Base-by-base conservation (phyloP, 92 coral and sea anemone species). In the Phenganax subtilis region DNA sequence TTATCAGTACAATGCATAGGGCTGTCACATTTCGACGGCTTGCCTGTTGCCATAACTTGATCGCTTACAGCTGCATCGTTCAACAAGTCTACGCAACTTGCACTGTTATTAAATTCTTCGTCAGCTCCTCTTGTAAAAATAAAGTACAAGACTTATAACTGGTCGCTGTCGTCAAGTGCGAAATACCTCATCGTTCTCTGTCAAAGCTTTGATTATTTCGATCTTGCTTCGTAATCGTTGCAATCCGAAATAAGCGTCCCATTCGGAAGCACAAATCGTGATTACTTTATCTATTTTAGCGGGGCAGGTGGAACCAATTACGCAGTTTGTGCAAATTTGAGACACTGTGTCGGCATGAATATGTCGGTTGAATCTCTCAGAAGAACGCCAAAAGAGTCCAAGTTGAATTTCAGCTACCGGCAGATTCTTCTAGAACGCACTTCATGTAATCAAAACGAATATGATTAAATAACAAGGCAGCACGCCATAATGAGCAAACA, bases 41-140 rank as follows among this genome's bases (percentile, higher is more conserved):
- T 79, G 74, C 83, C 83, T 79, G 73, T 79, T 79, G 64, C 74
- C 83, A 79, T 79, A 79, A 65, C 73, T 79, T 79, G 83, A 79
- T 79, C 83, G 83, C 83, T 79, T 79, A 79, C 83, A 79, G 67
- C 83, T 79, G 83, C 72, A 62, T 79, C 83, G 83, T 79, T 79
- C 83, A 79, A 79, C 83, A 79, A 79, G 83, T 79, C 74, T 63
- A 79, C 83, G 75, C 83, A 57, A 79, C 60, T 79, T 79, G 83
- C 53, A 63, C 74, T 63, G 51, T 79, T 63, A 79, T 79, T 79
- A 79, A 63, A 79, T 79, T 79, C 83, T 79, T 79, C 12, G 74
- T 73, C 73, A 62, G 83, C 73, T 53, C 44, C 56, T 51, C 83
- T 79, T 79, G 74, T 63, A 9, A 79, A 79, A 79, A 79, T 79